Percentiles rank a stretch among this genome's conserved stretches.
These are phyloP conservation scores for Phaethornis superciliosus DNA, from an alignment of 2,113 vertebrate genomes.

Conservation along the genomic window DNA sequence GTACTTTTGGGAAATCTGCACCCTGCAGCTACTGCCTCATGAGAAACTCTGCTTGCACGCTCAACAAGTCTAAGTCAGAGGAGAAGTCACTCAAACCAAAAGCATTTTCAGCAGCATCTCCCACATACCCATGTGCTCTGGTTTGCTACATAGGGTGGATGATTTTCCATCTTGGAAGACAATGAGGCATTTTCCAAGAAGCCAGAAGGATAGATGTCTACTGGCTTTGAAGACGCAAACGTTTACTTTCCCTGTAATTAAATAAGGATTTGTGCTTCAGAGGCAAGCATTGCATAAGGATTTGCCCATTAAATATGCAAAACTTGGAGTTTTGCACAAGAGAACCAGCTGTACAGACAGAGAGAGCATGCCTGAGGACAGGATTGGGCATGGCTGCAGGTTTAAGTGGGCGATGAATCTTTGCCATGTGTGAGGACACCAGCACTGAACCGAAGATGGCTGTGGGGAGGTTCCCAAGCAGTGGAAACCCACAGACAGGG, in stretches of 20 bases:
- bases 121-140: not conserved
- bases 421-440: not conserved
- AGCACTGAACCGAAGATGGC: not conserved
- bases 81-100: not conserved
- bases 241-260: not conserved
- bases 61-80: not conserved
- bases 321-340: not conserved
- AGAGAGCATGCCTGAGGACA: not conserved
- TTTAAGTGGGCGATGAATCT: not conserved
- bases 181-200: not conserved
- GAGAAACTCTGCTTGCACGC: not conserved
- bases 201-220: not conserved
- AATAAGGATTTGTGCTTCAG: not conserved
- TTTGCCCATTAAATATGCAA: not conserved
- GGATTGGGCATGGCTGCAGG: not conserved
- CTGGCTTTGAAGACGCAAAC: not conserved
- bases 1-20: not conserved
- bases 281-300: not conserved
- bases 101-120: not conserved
- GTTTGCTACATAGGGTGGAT: not conserved
- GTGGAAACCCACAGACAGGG: not conserved
- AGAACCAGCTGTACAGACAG: not conserved
- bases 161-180: not conserved
- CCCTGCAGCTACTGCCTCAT: not conserved
- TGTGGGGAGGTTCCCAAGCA: not conserved